Evolutionary conservation across 2,888 invertebrate genomes (phyloP), one percentile per base, ranked within the genome.

Genomic region (Nycteola revayana): DNA sequence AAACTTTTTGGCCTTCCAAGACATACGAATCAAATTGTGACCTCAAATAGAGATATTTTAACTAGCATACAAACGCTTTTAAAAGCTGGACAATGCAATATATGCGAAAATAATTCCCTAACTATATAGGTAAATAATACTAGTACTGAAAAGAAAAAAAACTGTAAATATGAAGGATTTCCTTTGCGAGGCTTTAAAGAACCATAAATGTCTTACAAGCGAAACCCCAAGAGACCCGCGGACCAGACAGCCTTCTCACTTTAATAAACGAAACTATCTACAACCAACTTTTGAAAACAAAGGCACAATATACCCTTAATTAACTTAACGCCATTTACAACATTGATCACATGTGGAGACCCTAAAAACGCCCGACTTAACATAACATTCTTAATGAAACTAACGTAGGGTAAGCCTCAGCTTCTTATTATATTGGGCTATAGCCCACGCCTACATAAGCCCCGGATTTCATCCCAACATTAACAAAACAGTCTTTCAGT

Each of bases 131-230:
- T 61, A 57, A 61, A 54, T 58, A 58, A 63, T 53, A 68, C 59
- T 56, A 64, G 42, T 40, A 54, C 60, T 67, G 71, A 63, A 61
- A 60, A 62, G 54, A 56, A 63, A 61, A 60, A 62, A 54, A 56
- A 62, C 46, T 74, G 75, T 80, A 75, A 75, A 79, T 73, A 79
- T 61, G 46, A 48, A 56, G 52, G 42, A 60, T 62, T 63, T 65
- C 63, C 67, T 63, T 62, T 73, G 79, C 77, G 75, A 82, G 77
- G 76, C 73, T 56, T 52, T 32, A 44, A 41, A 57, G 64, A 56
- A 60, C 63, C 62, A 59, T 47, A 38, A 42, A 51, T 48, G 54
- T 49, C 55, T 56, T 54, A 48, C 22, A 64, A 70, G 63, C 64
- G 49, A 49, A 46, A 62, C 50, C 32, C 44, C 51, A 46, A 58